Percentiles rank a stretch among this genome's conserved stretches.
These are phyloP conservation scores for Pteromalus puparum DNA, from an alignment of 1,140 invertebrate genomes.

Conservation along the genomic window DNA sequence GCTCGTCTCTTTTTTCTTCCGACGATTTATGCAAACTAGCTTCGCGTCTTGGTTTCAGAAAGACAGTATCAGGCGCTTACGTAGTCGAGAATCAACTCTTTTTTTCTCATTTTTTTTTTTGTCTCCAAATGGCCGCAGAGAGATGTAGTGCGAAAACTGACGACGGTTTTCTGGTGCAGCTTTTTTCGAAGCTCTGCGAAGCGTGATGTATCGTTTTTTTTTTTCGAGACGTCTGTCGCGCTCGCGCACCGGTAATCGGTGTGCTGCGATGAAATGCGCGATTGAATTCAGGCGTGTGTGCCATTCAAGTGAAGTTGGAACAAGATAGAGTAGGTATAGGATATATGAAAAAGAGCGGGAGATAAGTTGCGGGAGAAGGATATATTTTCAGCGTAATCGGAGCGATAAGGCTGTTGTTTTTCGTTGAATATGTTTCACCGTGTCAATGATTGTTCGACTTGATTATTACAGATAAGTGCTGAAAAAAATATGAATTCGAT, in stretches of 20 bases:
- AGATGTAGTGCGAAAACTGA: neutral
- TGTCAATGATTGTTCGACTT: neutral
- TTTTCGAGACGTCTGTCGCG: too few species aligned
- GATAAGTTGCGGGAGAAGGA: too few species aligned
- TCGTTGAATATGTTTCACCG: neutral
- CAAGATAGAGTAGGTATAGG: too few species aligned
- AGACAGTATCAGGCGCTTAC: neutral
- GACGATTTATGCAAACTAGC: conserved; percentile 12
- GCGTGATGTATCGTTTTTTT: neutral
- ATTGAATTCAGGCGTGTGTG: neutral
- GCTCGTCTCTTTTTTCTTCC: neutral
- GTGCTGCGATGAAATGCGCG: neutral
- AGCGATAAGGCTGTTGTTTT: neutral
- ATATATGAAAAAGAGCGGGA: too few species aligned
- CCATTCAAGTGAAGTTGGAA: neutral
- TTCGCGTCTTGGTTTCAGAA: neutral
- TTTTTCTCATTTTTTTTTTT: conserved; percentile 23
- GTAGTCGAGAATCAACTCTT: neutral
- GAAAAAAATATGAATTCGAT: too few species aligned
- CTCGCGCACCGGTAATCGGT: too few species aligned
- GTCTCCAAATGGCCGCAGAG: neutral
- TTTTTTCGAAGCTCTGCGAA: neutral
- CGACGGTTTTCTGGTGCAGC: neutral
- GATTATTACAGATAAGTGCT: too few species aligned
- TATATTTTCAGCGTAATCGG: neutral